phyloP scores from a whole-genome alignment of 2,113 vertebrate genomes.

The Ctenomys sociabilis region DNA sequence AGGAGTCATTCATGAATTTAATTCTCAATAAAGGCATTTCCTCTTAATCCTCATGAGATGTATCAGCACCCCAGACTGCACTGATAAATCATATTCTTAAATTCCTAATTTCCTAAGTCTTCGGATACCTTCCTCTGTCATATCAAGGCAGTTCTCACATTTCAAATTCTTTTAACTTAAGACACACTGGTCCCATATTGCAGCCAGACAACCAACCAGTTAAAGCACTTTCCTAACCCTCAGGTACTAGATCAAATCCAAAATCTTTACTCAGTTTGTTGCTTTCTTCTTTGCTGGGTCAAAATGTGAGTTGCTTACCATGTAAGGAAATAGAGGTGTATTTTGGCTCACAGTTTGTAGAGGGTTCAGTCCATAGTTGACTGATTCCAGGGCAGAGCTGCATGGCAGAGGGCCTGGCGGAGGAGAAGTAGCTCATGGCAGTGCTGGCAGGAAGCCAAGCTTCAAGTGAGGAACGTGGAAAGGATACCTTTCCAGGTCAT shows the following conservation, averaged over 20 bases:
- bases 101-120: neutral
- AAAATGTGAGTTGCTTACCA: neutral
- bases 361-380: neutral
- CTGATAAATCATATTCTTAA: neutral
- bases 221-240: neutral
- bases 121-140: neutral
- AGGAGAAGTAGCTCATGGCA: neutral
- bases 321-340: neutral
- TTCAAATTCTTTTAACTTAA: neutral
- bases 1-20: neutral
- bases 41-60: neutral
- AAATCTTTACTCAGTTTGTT: neutral
- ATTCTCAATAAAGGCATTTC: neutral
- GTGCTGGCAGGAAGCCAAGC: neutral
- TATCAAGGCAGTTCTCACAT: neutral
- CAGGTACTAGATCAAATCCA: neutral
- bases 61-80: neutral
- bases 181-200: neutral
- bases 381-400: neutral
- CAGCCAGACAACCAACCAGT: neutral
- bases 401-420: neutral
- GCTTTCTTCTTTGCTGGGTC: neutral
- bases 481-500: neutral
- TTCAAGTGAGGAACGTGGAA: neutral
- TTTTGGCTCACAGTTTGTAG: neutral